Base-by-base conservation (phyloP, 1,140 invertebrate genomes). In the Brachionus angularis region DNA sequence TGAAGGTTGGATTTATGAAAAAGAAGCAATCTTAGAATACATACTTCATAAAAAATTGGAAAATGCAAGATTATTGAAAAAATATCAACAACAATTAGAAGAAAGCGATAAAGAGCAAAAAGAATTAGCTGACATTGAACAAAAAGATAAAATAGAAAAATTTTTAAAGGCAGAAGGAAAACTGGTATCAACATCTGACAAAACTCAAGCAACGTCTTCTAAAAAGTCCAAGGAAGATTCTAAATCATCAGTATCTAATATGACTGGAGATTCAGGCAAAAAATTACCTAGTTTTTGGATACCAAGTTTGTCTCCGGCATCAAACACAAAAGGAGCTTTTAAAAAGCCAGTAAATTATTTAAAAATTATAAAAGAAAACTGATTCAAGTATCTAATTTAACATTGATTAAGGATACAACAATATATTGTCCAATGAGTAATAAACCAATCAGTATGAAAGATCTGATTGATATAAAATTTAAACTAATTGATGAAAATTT, bases 231-330 rank as follows among this genome's bases (percentile, higher is more conserved):
- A 70, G 4, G 31, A 58, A 14, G 52, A 71, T 2, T 49, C 27
- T 23, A 49, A 16, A 55, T n/a, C 58, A 12, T 47, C 52, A 16
- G 74, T 81, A 12, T 75, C 72, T n/a, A 80, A 81, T 69, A 79
- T 80, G 77, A 72, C 74, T 8, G 72, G 75, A 8, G 78, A 85
- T 0, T 82, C 83, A 49, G 85, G 86, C 23, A 91, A 89, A 77
- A 79, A 87, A 72, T 82, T 98, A 36, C 93, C 93, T 0, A 96
- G 92, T 83, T 99, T 98, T 81, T 99, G 96, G 96, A 86, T 98
- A 71, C 95, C 96, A 8, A 89, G 89, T 1, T 87, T 94, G 76
- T 90, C 93, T n/a, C 93, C 93, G 2, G 50, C 50, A 29, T 39
- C 71, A 5, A 55, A 23, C n/a, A 52, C 18, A 8, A 58, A 46